Conservation (phyloP, 2,113 vertebrate genomes). For the Apistogramma diplotaenia region DNA sequence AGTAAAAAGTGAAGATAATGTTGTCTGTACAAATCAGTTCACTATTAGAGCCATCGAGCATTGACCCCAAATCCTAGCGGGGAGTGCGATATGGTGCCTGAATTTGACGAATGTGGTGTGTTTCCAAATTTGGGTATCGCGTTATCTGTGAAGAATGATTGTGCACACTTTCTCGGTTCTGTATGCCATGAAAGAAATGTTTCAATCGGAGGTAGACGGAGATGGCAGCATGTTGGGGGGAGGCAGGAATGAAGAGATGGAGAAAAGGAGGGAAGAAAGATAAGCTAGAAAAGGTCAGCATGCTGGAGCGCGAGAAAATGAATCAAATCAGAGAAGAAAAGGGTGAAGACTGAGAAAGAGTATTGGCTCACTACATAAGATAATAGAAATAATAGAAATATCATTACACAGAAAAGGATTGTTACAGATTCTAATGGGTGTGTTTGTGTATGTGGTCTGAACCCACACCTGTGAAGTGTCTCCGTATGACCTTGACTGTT, state of each 20-base stretch:
- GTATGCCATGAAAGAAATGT: constrained; percentile 13
- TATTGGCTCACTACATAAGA: background rate
- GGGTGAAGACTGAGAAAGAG: constrained; percentile 3
- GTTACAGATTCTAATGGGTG: background rate
- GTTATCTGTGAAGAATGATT: constrained; percentile 40
- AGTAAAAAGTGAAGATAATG: constrained; percentile 54
- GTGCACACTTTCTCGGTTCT: background rate
- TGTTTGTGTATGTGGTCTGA: background rate
- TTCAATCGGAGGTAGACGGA: background rate
- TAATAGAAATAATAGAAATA: constrained; percentile 30
- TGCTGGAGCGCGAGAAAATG: background rate
- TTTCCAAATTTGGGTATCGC: constrained; percentile 23
- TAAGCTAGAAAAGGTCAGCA: constrained; percentile 31
- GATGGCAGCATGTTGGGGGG: background rate
- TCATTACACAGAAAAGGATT: constrained; percentile 7
- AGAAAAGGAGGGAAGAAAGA: background rate
- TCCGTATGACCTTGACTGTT: background rate
- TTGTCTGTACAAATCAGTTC: constrained; percentile 50
- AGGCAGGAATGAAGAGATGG: background rate
- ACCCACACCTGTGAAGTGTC: background rate
- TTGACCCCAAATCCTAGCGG: constrained; percentile 24
- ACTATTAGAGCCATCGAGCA: constrained; percentile 33
- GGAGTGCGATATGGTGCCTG: constrained; percentile 28
- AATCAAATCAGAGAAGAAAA: constrained; percentile 22
- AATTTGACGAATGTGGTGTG: constrained; percentile 25